Evolutionary conservation across 1,140 invertebrate genomes (phyloP).

Genomic region (Ceratosolen solmsi): DNA sequence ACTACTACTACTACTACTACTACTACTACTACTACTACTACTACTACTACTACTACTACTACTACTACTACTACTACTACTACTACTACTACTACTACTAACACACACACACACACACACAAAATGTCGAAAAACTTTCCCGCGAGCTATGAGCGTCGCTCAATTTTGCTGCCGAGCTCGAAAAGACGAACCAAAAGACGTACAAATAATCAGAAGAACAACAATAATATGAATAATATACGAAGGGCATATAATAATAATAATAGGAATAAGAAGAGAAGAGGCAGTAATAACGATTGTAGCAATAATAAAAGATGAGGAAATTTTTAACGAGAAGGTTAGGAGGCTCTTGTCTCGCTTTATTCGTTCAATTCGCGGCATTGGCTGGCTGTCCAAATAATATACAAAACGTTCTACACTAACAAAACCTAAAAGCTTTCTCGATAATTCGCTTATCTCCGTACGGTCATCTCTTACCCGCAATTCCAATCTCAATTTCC

Average conservation of each 20-base stretch:
- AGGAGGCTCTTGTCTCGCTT: neutral
- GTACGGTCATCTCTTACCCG: neutral
- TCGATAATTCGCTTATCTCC: slow-evolving; percentile 25
- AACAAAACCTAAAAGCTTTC: slow-evolving; percentile 11
- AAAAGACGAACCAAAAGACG: too few relatives aligned
- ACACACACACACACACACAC: too few relatives aligned
- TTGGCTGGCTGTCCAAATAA: neutral
- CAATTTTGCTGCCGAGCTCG: too few relatives aligned
- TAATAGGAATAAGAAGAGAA: neutral
- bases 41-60: too few relatives aligned
- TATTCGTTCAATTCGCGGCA: neutral
- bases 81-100: too few relatives aligned
- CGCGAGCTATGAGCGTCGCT: neutral
- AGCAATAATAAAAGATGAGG: neutral
- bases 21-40: too few relatives aligned
- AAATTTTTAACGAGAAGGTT: neutral
- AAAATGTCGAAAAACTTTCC: slow-evolving; percentile 23
- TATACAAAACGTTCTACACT: neutral
- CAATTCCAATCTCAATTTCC: slow-evolving; percentile 45
- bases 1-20: too few relatives aligned
- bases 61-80: too few relatives aligned
- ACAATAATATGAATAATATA: too few relatives aligned
- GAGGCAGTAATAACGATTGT: neutral
- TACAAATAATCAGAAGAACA: too few relatives aligned
- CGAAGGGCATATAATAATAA: too few relatives aligned